phyloP scores from a whole-genome alignment of 64 coral and sea anemone genomes.

The Cladopsammia gracilis region DNA sequence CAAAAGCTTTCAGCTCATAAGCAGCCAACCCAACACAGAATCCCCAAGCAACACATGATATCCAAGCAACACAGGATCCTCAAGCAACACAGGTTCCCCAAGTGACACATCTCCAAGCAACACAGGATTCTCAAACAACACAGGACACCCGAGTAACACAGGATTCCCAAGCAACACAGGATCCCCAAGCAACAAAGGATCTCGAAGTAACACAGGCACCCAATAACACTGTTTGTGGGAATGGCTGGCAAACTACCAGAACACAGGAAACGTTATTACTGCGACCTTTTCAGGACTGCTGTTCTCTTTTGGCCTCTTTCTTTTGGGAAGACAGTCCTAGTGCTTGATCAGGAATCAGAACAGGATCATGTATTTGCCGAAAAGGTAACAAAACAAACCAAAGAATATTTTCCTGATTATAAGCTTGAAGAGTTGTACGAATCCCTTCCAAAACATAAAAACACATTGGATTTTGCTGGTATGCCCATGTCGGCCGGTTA shows the following conservation, averaged over 20 bases:
- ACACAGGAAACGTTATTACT: slow-evolving; percentile 34
- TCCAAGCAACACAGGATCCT: no score
- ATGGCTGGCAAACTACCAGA: not conserved
- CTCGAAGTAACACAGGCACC: no score
- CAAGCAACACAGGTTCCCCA: no score
- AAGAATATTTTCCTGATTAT: slow-evolving; percentile 22
- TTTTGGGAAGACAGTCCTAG: slow-evolving; percentile 38
- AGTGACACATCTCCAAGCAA: no score
- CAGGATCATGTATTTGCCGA: slow-evolving; percentile 1
- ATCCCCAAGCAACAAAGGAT: no score
- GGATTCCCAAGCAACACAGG: no score
- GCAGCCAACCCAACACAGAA: no score
- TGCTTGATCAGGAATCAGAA: slow-evolving; percentile 39
- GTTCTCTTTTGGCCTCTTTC: slow-evolving; percentile 25
- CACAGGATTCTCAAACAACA: no score
- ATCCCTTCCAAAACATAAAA: slow-evolving; percentile 10
- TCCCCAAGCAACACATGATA: no score
- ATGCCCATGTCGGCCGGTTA: slow-evolving; percentile 1
- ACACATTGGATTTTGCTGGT: not conserved
- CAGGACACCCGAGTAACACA: no score
- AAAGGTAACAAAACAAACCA: not conserved
- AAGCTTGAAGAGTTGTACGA: slow-evolving; percentile 43
- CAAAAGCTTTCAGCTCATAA: no score
- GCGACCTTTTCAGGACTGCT: slow-evolving; percentile 14
- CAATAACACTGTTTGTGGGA: not conserved